Conservation (phyloP, 2,797 vertebrate genomes). For the Pteronotus mesoamericanus region DNA sequence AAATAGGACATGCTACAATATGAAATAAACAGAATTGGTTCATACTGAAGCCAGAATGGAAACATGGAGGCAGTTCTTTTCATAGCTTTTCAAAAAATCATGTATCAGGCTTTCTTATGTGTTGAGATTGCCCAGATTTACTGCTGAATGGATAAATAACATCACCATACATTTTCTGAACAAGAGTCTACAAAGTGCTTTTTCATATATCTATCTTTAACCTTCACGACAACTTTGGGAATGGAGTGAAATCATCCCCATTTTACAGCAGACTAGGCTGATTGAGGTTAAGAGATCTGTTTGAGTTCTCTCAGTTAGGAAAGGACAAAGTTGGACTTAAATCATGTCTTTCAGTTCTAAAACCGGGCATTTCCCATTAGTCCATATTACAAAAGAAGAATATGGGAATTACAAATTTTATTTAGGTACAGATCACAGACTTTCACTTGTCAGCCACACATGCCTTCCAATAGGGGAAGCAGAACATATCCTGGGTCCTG, state of each 20-base stretch:
- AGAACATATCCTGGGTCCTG: not conserved
- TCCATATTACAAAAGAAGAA: not conserved
- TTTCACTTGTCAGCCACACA: not conserved
- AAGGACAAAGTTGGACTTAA: not conserved
- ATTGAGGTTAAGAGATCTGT: not conserved
- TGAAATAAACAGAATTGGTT: not conserved
- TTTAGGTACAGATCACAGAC: not conserved
- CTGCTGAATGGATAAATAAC: not conserved
- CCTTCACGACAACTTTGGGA: not conserved
- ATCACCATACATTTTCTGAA: not conserved
- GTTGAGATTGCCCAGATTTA: not conserved
- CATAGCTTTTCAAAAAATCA: constrained; percentile 14
- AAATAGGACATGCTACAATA: not conserved
- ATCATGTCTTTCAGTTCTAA: not conserved
- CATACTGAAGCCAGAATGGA: not conserved
- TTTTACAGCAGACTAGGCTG: not conserved
- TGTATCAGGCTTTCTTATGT: not conserved
- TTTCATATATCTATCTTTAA: not conserved
- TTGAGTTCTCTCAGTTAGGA: not conserved
- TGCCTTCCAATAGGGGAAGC: not conserved
- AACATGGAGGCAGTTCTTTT: not conserved
- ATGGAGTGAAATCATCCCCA: not conserved
- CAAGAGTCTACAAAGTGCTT: not conserved
- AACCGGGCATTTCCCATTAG: not conserved
- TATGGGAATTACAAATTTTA: not conserved